Evolutionary conservation across 2,888 invertebrate species (phyloP), one percentile per base, ranked within the genome.

Genomic region (Piscicola geometra): DNA sequence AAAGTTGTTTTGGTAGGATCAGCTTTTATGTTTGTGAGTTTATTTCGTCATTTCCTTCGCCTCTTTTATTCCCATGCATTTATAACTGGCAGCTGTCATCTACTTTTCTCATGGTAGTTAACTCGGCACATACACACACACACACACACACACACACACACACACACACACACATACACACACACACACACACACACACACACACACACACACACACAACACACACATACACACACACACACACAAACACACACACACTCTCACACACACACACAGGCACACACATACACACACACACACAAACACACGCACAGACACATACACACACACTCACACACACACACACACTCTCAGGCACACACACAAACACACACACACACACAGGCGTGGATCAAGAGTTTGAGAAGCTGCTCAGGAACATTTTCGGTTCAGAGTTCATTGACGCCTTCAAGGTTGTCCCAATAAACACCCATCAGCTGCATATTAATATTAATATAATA

Each of bases 361-460:
- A 67, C 33, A 66, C 36, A 41, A 5, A 41, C 41, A 41, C 41
- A 41, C 41, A 15, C 41, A 41, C 41, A 41, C 12, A 81, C 70
- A 77, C 83, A 82, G 88, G 87, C 15, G 86, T 88, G n/a, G 88
- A 88, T 79, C 81, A 83, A 28, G 87, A 87, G 79, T 88, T 88
- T 81, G 87, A 87, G 79, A 81, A 82, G 9, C 82, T 88, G 3
- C 81, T 88, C 78, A 82, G 82, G 41, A 82, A 82, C 25, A 86
- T 88, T 56, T 88, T 88, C 81, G 87, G 88, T 1, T 80, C 81
- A 0, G 87, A 87, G n/a, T 87, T 88, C 79, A 84, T 88, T 78
- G 82, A 84, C 15, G 82, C 85, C 32, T 88, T 88, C 81, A 86
- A 85, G 60, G 60, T 56, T 18, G 50, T 79, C 86, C n/a, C n/a